Base-by-base conservation (phyloP, 2,888 invertebrate species). In the Microctonus brassicae region DNA sequence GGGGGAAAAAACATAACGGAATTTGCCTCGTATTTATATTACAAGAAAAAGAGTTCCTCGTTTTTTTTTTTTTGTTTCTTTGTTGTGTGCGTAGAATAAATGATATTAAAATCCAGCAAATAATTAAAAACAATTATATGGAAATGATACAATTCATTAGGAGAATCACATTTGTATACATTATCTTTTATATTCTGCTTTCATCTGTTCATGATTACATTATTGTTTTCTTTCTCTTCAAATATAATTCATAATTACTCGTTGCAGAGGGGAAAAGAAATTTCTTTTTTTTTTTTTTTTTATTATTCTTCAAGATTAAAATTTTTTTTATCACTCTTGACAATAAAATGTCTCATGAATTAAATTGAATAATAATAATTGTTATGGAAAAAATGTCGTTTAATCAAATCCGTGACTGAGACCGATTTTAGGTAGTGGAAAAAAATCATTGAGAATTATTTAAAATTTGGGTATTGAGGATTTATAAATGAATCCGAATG, bases 401-500 rank as follows among this genome's bases (percentile, higher is more conserved):
- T 13, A 39, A n/a, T 39, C 39, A 13, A 39, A 1, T n/a, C 1
- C n/a, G n/a, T n/a, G 5, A 39, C n/a, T 39, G 39, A 13, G 39
- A n/a, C 39, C 1, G n/a, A n/a, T 39, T 39, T 2, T 13, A 11
- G n/a, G 10, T 36, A 9, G 36, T 36, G 5, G n/a, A 13, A 26
- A 29, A 26, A 7, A 13, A 26, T 57, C 13, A 4, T 29, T 29
- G n/a, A 53, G n/a, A 29, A 13, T 29, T 24, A 11, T 7, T n/a
- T 29, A 29, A n/a, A n/a, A 10, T 10, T 13, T n/a, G n/a, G n/a
- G n/a, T n/a, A n/a, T n/a, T 11, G 53, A 24, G 9, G 33, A 9
- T 34, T 42, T 47, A 39, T 58, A 39, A 26, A 55, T 24, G 36
- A 24, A 22, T 53, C 33, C 33, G 60, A 29, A 60, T 68, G 52